phyloP scores from a whole-genome alignment of 1,140 invertebrate genomes.

The Meloidogyne floridensis region DNA sequence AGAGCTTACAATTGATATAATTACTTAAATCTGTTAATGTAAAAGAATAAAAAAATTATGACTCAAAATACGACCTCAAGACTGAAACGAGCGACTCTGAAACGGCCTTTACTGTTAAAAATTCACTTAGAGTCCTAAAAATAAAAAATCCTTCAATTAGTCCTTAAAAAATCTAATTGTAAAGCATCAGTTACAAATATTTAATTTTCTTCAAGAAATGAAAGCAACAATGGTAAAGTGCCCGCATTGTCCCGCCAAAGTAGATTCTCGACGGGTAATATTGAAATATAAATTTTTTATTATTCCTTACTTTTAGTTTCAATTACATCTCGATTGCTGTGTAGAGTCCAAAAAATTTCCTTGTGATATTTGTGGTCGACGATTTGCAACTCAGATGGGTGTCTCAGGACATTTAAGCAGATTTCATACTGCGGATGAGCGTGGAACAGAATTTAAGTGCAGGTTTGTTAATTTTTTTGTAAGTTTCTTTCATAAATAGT shows the following conservation, averaged over 20 bases:
- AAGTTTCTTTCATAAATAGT: neutral
- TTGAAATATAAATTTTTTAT: neutral
- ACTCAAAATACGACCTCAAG: too few species aligned
- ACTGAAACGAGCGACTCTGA: too few species aligned
- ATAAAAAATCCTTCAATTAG: too few species aligned
- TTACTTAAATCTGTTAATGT: too few species aligned
- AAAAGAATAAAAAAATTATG: too few species aligned
- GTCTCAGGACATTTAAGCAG: neutral
- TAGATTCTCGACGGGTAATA: neutral
- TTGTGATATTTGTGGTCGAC: neutral
- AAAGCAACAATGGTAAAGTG: neutral
- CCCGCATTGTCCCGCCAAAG: neutral
- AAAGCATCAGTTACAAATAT: neutral
- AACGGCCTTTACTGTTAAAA: too few species aligned
- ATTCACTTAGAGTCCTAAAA: too few species aligned
- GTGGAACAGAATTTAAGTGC: neutral
- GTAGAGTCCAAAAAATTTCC: neutral
- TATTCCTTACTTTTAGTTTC: neutral
- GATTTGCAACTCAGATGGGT: neutral
- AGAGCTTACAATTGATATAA: too few species aligned
- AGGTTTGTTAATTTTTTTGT: neutral
- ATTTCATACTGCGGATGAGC: neutral
- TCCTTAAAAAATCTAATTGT: too few species aligned
- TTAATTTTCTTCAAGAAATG: neutral
- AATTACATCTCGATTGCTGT: neutral